These are phyloP conservation scores for Resseliella maxima DNA, from an alignment of 2,888 invertebrate species.

Conservation along the genomic window DNA sequence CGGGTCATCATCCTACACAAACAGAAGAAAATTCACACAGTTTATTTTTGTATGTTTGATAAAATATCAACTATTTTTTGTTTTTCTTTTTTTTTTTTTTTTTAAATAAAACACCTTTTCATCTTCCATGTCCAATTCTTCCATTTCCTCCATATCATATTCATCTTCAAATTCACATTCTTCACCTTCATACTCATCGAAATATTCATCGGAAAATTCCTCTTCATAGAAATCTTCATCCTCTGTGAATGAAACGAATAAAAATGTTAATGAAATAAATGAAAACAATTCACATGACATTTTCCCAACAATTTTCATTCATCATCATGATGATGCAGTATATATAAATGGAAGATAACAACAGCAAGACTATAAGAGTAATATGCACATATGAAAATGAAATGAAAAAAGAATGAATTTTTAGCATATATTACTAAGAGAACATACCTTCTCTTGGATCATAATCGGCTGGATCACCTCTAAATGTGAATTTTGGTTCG, in stretches of 20 bases:
- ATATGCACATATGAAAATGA: too few species aligned
- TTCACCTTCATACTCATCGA: constrained; percentile 59
- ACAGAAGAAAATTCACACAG: background rate
- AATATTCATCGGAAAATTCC: constrained; percentile 58
- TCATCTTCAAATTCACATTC: constrained; percentile 58
- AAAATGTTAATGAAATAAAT: too few species aligned
- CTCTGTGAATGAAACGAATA: constrained; percentile 56
- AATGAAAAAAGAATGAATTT: too few species aligned
- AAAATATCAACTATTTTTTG: background rate
- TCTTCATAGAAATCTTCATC: constrained; percentile 58
- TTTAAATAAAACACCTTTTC: constrained; percentile 21
- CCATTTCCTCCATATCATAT: constrained; percentile 46
- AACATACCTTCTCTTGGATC: constrained; percentile 46
- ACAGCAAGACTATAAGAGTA: too few species aligned
- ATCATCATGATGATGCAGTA: too few species aligned
- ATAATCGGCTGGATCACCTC: constrained; percentile 5
- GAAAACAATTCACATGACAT: too few species aligned
- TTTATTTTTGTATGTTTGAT: background rate
- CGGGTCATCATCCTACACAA: constrained; percentile 56
- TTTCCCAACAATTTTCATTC: too few species aligned
- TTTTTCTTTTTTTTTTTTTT: background rate
- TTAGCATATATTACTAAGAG: background rate
- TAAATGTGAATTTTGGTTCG: constrained; percentile 60
- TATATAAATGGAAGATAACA: too few species aligned
- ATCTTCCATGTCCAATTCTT: constrained; percentile 39